Percentiles rank a stretch among this genome's conserved stretches.
These are phyloP conservation scores for Chionomys nivalis DNA, from an alignment of 2,113 vertebrate species.

Conservation along the genomic window DNA sequence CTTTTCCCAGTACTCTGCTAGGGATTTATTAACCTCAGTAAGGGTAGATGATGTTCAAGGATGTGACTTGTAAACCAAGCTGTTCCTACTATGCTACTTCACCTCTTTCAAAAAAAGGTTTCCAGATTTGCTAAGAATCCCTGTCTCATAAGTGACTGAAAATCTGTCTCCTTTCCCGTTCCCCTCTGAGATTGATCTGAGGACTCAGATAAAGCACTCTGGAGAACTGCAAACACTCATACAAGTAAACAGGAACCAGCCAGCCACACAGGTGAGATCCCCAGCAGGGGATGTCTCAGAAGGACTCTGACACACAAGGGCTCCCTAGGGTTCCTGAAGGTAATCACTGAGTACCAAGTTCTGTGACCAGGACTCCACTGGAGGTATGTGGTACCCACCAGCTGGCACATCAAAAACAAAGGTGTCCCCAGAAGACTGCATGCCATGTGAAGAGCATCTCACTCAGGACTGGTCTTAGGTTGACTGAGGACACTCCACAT, in stretches of 20 bases:
- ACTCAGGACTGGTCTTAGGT: not conserved
- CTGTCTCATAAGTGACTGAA: not conserved
- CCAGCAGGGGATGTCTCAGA: not conserved
- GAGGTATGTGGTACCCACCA: rapidly evolving
- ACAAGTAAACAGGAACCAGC: not conserved
- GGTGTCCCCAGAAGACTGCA: not conserved
- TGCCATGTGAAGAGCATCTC: rapidly evolving
- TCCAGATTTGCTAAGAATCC: not conserved
- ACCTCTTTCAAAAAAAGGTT: no score
- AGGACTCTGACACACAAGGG: not conserved
- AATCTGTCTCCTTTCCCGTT: not conserved
- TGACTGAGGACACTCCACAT: rapidly evolving
- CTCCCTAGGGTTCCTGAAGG: not conserved
- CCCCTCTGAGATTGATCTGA: not conserved
- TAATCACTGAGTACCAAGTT: rapidly evolving
- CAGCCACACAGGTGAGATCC: not conserved
- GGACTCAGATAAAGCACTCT: not conserved
- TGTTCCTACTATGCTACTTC: not conserved
- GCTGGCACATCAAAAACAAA: not conserved
- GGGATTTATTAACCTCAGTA: not conserved
- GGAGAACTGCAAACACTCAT: not conserved
- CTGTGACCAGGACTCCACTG: not conserved
- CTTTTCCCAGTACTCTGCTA: rapidly evolving
- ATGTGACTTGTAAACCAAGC: not conserved
- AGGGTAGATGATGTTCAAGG: not conserved